Percentiles rank a stretch among this genome's conserved stretches.
Conservation (phyloP, 2,888 invertebrate genomes). For the Peribatodes rhomboidaria region DNA sequence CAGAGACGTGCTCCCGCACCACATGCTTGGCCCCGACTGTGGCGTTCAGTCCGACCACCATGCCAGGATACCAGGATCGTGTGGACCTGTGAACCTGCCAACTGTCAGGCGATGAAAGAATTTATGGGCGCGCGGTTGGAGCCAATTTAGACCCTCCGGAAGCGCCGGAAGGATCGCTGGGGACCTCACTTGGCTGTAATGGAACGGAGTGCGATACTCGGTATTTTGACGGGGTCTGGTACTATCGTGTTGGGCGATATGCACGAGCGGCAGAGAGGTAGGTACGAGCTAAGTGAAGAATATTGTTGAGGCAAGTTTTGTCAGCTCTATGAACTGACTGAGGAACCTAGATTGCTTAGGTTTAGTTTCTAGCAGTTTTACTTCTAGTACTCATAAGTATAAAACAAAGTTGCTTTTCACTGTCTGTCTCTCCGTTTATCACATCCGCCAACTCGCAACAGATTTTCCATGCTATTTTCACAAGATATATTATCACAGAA, state of each 20-base stretch:
- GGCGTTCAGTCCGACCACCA: conserved; percentile 52
- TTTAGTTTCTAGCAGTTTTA: no score
- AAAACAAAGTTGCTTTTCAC: no score
- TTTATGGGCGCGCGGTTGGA: conserved; percentile 72
- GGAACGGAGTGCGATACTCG: conserved; percentile 50
- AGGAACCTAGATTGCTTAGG: no score
- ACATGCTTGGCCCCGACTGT: conserved; percentile 75
- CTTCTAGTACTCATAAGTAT: no score
- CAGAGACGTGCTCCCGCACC: conserved; percentile 67
- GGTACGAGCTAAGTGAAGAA: no score
- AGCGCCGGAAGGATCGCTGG: conserved; percentile 72
- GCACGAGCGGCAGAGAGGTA: not conserved
- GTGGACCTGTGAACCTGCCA: conserved; percentile 71
- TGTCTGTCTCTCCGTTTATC: no score
- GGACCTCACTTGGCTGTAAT: conserved; percentile 48
- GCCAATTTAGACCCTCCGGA: conserved; percentile 75
- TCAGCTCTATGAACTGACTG: no score
- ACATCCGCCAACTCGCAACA: no score
- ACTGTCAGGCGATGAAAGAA: conserved; percentile 83
- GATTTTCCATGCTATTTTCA: no score
- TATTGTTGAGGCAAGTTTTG: no score
- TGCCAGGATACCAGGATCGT: conserved; percentile 65
- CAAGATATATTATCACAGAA: no score
- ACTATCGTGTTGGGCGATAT: not conserved
- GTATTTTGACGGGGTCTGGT: conserved; percentile 25